Conservation (phyloP, 92 coral and sea anemone genomes). For the Ricordea florida region DNA sequence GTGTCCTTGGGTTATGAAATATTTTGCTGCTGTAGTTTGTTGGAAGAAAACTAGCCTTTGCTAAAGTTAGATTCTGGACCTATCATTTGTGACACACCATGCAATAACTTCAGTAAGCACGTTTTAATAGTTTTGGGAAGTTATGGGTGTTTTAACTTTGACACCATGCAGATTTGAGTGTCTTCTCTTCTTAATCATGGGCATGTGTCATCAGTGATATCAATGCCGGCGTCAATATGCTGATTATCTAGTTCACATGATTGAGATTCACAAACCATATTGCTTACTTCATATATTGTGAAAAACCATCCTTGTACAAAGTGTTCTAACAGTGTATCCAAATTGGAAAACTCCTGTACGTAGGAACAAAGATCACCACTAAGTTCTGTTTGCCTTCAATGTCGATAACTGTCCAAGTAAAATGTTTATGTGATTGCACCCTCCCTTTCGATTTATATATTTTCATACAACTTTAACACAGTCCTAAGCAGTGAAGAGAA, state of each 20-base stretch:
- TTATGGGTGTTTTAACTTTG: constrained; percentile 10
- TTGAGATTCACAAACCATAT: too few relatives aligned
- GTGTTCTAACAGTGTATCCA: not conserved
- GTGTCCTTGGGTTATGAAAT: constrained; percentile 19
- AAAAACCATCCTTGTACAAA: constrained; percentile 43
- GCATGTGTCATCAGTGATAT: too few relatives aligned
- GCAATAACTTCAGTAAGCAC: constrained; percentile 11
- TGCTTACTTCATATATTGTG: constrained; percentile 2
- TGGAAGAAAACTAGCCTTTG: constrained; percentile 10
- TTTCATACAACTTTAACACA: not conserved
- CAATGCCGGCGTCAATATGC: constrained; percentile 17
- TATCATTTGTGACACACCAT: constrained; percentile 7
- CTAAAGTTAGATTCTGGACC: constrained; percentile 24
- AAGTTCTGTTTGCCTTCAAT: constrained; percentile 35
- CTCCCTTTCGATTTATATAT: constrained; percentile 15
- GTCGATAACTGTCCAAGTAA: constrained; percentile 12
- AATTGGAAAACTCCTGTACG: constrained; percentile 31
- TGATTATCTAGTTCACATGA: constrained; percentile 14
- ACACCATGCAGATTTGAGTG: constrained; percentile 3
- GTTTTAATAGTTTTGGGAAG: constrained; percentile 1
- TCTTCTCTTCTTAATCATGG: constrained; percentile 19
- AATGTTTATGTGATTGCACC: not conserved
- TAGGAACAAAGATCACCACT: constrained; percentile 15
- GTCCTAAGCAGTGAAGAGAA: constrained; percentile 9
- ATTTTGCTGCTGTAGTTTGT: constrained; percentile 5